These are phyloP conservation scores for Campopleginae sp. DNA, from an alignment of 2,888 invertebrate genomes.

Conservation along the genomic window DNA sequence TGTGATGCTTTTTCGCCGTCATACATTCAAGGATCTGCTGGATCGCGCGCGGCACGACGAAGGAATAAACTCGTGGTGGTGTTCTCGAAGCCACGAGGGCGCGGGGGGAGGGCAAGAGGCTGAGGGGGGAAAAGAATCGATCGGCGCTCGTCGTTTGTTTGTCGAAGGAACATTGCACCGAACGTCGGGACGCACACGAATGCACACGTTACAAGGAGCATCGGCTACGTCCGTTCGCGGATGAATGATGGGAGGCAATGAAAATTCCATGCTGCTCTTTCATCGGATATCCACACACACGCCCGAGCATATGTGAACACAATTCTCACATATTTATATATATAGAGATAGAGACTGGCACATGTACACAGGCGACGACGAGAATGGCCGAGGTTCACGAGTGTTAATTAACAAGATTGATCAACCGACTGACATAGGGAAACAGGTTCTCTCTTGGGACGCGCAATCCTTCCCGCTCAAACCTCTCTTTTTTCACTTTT, in stretches of 20 bases:
- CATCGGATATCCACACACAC: conserved; percentile 54
- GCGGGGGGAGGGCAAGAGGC: too few species aligned
- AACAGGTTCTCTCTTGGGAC: conserved; percentile 74
- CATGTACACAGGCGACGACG: conserved; percentile 46
- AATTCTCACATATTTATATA: conserved; percentile 6
- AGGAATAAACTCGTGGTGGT: not conserved
- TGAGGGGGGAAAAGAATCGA: conserved; percentile 32
- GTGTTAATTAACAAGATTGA: conserved; percentile 82
- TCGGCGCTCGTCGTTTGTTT: conserved; percentile 46
- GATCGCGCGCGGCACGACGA: conserved; percentile 5
- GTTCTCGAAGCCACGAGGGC: conserved; percentile 2
- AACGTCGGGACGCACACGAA: conserved; percentile 22
- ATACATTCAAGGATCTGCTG: conserved; percentile 1
- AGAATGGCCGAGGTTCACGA: conserved; percentile 69
- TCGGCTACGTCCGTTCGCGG: conserved; percentile 51
- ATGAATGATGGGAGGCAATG: conserved; percentile 76
- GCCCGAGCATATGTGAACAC: not conserved
- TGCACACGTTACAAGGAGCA: conserved; percentile 33
- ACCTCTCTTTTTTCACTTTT: conserved; percentile 33
- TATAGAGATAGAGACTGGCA: not conserved
- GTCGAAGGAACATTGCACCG: conserved; percentile 45
- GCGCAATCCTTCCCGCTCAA: conserved; percentile 55
- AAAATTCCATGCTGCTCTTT: conserved; percentile 72
- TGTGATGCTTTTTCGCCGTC: conserved; percentile 13
- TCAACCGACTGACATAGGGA: conserved; percentile 76